A percentile compares a stretch with the other conserved stretches of the same genome.
Conservation (phyloP, 2,113 vertebrate species). For the Upupa epops region DNA sequence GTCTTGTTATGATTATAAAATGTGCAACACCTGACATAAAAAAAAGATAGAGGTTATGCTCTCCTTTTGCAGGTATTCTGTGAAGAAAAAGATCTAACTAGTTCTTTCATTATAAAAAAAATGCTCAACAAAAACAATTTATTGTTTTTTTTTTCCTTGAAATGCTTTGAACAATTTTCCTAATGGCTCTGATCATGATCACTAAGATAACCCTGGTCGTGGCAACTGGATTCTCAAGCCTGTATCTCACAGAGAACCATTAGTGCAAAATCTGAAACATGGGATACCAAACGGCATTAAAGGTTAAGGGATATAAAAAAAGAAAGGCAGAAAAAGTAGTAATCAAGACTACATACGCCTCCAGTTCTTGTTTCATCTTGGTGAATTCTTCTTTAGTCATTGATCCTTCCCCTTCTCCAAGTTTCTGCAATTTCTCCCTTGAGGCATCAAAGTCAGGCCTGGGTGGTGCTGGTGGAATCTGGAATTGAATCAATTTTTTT, state of each 20-base stretch:
- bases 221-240: slow-evolving; percentile 26
- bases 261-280: slow-evolving; percentile 27
- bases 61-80: background rate
- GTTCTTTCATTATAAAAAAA: background rate
- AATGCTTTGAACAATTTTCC: slow-evolving; percentile 69
- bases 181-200: slow-evolving; percentile 76
- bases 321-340: background rate
- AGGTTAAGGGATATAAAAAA: background rate
- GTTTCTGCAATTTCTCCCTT: slow-evolving; percentile 96
- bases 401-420: slow-evolving; percentile 97
- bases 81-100: background rate
- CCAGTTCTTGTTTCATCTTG: slow-evolving; percentile 99
- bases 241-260: slow-evolving; percentile 25
- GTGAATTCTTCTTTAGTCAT: slow-evolving; percentile 99
- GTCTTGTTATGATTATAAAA: background rate
- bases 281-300: slow-evolving; percentile 10
- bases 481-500: slow-evolving; percentile 28
- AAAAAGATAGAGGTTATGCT: background rate
- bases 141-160: background rate
- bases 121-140: background rate
- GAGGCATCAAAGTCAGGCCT: slow-evolving; percentile 98
- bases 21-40: background rate
- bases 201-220: slow-evolving; percentile 15
- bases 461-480: slow-evolving; percentile 98
- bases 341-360: slow-evolving; percentile 85